These are phyloP conservation scores for Heterodera carotae DNA, from an alignment of 1,140 invertebrate species.

Conservation along the genomic window DNA sequence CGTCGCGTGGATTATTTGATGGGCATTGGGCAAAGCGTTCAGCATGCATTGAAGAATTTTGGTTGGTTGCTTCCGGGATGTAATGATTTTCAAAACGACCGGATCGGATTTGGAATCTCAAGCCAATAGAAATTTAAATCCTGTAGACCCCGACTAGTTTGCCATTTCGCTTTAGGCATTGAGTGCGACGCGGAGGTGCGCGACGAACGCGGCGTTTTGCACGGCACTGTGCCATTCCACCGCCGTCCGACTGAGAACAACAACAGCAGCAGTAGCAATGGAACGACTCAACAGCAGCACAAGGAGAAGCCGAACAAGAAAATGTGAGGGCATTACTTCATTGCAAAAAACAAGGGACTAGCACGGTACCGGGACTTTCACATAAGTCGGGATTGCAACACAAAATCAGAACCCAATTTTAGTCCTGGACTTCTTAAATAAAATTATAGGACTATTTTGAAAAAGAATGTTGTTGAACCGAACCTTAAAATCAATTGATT, in stretches of 20 bases:
- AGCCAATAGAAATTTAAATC: too few relatives aligned
- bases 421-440: too few relatives aligned
- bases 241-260: not conserved
- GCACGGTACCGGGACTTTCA: too few relatives aligned
- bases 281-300: not conserved
- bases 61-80: slow-evolving; percentile 26
- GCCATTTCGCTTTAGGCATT: slow-evolving; percentile 38
- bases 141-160: too few relatives aligned
- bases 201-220: slow-evolving; percentile 29
- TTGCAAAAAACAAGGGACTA: too few relatives aligned
- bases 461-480: too few relatives aligned
- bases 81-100: slow-evolving; percentile 8
- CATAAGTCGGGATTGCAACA: too few relatives aligned
- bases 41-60: slow-evolving; percentile 42
- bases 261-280: not conserved
- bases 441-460: too few relatives aligned
- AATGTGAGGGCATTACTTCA: not conserved
- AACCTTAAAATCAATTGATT: not conserved
- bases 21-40: slow-evolving; percentile 40
- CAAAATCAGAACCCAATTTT: too few relatives aligned
- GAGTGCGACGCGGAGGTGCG: slow-evolving; percentile 44
- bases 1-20: slow-evolving; percentile 44
- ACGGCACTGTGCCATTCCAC: slow-evolving; percentile 16
- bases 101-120: slow-evolving; percentile 10
- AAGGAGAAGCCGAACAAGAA: not conserved